phyloP scores from a whole-genome alignment of 2,113 vertebrate genomes.

The Phalacrocorax aristotelis region DNA sequence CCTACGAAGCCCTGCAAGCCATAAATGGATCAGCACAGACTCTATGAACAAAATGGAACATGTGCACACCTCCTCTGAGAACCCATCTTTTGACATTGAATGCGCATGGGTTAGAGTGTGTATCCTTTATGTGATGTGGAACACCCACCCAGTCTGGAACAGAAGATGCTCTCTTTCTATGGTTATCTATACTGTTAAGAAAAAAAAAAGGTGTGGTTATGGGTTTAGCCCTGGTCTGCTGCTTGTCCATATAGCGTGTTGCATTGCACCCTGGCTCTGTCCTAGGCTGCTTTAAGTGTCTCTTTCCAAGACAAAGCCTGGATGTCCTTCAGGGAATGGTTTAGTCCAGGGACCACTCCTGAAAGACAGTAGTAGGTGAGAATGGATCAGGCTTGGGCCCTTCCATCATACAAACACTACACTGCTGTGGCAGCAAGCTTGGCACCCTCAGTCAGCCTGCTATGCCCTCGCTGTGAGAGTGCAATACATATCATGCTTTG shows the following conservation, averaged over 20 bases:
- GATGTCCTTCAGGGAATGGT: neutral
- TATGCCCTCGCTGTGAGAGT: neutral
- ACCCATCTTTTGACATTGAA: neutral
- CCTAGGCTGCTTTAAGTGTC: neutral
- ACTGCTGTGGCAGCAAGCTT: neutral
- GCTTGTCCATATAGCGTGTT: neutral
- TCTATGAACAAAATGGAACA: neutral
- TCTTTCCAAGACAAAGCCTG: neutral
- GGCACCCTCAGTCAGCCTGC: neutral
- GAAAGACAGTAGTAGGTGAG: neutral
- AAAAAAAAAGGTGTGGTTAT: neutral
- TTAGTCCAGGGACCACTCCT: neutral
- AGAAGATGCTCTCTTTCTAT: neutral
- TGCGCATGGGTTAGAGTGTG: neutral
- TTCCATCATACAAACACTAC: neutral
- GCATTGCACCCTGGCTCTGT: neutral
- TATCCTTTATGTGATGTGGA: neutral
- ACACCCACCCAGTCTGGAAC: neutral
- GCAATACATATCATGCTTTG: rapidly evolving
- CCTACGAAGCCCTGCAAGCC: neutral
- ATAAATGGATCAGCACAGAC: neutral
- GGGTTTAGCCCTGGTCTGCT: neutral
- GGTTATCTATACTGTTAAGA: neutral
- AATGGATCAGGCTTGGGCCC: neutral
- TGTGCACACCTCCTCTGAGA: neutral